These are phyloP conservation scores for Papilio machaon DNA, from an alignment of 1,140 invertebrate species.

Conservation along the genomic window DNA sequence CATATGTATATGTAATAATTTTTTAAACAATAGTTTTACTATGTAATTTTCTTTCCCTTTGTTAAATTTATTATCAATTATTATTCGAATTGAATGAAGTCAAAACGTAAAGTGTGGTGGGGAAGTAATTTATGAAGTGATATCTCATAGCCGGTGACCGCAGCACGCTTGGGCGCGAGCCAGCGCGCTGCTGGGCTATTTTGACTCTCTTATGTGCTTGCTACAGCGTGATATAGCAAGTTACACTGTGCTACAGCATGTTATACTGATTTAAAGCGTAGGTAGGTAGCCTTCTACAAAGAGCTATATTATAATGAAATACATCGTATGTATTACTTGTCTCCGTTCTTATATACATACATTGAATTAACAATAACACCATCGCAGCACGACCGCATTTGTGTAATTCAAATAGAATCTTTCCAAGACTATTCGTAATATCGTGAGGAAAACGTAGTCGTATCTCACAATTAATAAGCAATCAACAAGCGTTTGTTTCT, in stretches of 20 bases:
- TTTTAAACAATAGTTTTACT: neutral
- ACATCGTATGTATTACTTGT: no score
- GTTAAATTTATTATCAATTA: neutral
- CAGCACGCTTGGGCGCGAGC: conserved; percentile 7
- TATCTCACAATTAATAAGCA: no score
- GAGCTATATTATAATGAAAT: no score
- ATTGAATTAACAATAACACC: no score
- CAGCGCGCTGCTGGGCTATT: neutral
- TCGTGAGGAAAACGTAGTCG: no score
- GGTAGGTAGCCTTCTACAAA: no score
- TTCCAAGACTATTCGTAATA: no score
- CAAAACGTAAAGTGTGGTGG: neutral
- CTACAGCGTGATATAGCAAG: neutral
- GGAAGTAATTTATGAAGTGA: neutral
- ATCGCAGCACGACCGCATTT: no score
- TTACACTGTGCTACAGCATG: neutral
- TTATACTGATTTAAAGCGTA: neutral
- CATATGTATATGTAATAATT: no score
- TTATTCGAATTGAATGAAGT: neutral
- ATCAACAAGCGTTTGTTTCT: no score
- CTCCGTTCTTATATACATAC: no score
- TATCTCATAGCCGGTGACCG: neutral
- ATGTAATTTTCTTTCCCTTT: neutral
- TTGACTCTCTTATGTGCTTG: neutral
- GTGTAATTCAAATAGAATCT: no score